Evolutionary conservation across 2,113 vertebrate genomes (phyloP).

Genomic region (Platichthys flesus): DNA sequence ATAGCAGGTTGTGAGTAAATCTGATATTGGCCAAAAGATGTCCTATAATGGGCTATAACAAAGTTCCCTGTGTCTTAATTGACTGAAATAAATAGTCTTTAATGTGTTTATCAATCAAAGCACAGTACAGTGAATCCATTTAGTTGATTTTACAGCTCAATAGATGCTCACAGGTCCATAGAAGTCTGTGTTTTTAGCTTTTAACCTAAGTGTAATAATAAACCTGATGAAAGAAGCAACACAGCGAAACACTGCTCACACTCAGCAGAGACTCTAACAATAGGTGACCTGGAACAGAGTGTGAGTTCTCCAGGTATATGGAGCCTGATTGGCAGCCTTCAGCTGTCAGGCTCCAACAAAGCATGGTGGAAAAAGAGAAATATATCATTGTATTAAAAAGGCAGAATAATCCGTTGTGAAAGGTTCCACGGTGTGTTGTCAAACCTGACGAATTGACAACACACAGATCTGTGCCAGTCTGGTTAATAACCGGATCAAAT

Average conservation of each 20-base stretch:
- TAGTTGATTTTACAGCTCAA: background rate
- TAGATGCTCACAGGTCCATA: too few relatives aligned
- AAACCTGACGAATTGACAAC: too few relatives aligned
- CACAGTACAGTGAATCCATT: constrained; percentile 13
- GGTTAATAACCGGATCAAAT: too few relatives aligned
- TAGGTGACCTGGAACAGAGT: constrained; percentile 5
- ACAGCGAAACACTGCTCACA: too few relatives aligned
- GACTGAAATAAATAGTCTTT: background rate
- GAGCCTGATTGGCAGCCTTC: constrained; percentile 30
- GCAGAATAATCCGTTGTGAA: background rate
- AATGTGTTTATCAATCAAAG: constrained; percentile 13
- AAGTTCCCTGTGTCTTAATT: background rate
- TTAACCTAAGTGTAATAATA: too few relatives aligned
- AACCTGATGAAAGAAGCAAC: background rate
- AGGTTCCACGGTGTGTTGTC: too few relatives aligned
- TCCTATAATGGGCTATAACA: background rate
- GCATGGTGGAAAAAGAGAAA: constrained; percentile 25
- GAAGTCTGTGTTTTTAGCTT: too few relatives aligned
- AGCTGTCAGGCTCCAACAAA: background rate
- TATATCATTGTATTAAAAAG: constrained; percentile 3
- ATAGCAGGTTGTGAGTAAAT: constrained; percentile 7
- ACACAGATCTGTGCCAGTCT: too few relatives aligned
- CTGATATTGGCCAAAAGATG: background rate
- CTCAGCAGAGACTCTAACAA: too few relatives aligned
- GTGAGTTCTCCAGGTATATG: constrained; percentile 11